Percentiles rank a stretch among this genome's conserved stretches.
Evolutionary conservation across 2,888 invertebrate genomes (phyloP).

Genomic region (Gymnocheta viridis): DNA sequence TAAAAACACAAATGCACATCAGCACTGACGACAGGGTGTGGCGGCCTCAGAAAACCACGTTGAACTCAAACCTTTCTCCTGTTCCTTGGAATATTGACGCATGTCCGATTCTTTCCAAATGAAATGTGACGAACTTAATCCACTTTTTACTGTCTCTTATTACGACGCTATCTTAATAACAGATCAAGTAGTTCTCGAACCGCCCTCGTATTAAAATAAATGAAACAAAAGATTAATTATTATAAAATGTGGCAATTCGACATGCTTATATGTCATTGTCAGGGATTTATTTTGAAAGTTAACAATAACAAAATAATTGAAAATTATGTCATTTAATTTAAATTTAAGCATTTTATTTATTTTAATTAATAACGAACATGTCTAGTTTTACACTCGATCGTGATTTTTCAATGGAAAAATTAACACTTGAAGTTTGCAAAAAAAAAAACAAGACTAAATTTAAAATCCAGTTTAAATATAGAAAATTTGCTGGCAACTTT

Average conservation of each 20-base stretch:
- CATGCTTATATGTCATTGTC: constrained; percentile 15
- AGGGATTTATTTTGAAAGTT: constrained; percentile 41
- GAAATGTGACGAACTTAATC: too few relatives aligned
- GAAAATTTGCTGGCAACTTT: not conserved
- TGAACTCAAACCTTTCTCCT: too few relatives aligned
- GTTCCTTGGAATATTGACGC: too few relatives aligned
- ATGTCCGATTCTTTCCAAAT: too few relatives aligned
- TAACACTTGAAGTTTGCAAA: constrained; percentile 11
- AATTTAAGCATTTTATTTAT: constrained; percentile 11
- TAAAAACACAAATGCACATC: too few relatives aligned
- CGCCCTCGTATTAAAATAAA: constrained; percentile 1
- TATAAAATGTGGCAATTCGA: not conserved
- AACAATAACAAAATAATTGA: constrained; percentile 4
- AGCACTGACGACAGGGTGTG: too few relatives aligned
- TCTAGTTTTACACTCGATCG: not conserved
- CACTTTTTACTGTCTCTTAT: too few relatives aligned
- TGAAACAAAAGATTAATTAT: constrained; percentile 5
- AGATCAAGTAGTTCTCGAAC: not conserved
- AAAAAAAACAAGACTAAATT: constrained; percentile 26
- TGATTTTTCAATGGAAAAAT: constrained; percentile 15
- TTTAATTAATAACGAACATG: constrained; percentile 15
- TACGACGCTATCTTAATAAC: not conserved
- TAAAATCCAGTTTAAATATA: constrained; percentile 6
- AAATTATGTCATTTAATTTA: not conserved
- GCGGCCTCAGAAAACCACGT: too few relatives aligned